phyloP scores from a whole-genome alignment of 2,797 vertebrate species.

The Sparus aurata region DNA sequence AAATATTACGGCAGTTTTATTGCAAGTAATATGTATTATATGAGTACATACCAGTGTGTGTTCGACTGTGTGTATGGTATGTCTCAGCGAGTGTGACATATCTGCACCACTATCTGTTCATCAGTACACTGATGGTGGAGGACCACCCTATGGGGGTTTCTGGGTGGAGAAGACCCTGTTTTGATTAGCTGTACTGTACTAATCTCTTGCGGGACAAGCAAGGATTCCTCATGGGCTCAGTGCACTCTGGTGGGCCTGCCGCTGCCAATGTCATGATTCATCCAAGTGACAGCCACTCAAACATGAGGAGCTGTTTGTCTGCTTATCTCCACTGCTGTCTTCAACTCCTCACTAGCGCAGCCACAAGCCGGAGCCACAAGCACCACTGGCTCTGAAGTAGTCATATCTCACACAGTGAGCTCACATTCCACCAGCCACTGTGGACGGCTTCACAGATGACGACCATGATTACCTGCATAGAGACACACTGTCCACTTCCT shows the following conservation, averaged over 20 bases:
- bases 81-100: slow-evolving; percentile 48
- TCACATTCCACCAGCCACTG: slow-evolving; percentile 84
- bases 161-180: slow-evolving; percentile 71
- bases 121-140: slow-evolving; percentile 47
- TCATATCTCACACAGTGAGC: slow-evolving; percentile 79
- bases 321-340: slow-evolving; percentile 73
- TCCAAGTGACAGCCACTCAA: slow-evolving; percentile 60
- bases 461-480: slow-evolving; percentile 66
- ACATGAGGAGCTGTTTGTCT: slow-evolving; percentile 52
- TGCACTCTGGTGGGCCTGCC: slow-evolving; percentile 65
- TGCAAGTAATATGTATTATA: slow-evolving; percentile 47
- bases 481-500: slow-evolving; percentile 67
- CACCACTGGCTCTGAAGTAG: slow-evolving; percentile 66
- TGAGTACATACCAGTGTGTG: slow-evolving; percentile 46
- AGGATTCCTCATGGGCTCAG: slow-evolving; percentile 75
- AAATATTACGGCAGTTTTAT: slow-evolving; percentile 71
- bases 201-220: slow-evolving; percentile 67
- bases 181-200: slow-evolving; percentile 72
- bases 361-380: slow-evolving; percentile 67
- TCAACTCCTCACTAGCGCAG: slow-evolving; percentile 55
- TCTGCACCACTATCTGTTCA: slow-evolving; percentile 57
- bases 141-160: slow-evolving; percentile 71
- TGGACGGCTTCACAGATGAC: slow-evolving; percentile 61
- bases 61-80: slow-evolving; percentile 41
- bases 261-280: slow-evolving; percentile 76